A percentile compares a stretch with the other conserved stretches of the same genome.
Conservation (phyloP, 2,888 invertebrate genomes). For the Heliconius ethilla region DNA sequence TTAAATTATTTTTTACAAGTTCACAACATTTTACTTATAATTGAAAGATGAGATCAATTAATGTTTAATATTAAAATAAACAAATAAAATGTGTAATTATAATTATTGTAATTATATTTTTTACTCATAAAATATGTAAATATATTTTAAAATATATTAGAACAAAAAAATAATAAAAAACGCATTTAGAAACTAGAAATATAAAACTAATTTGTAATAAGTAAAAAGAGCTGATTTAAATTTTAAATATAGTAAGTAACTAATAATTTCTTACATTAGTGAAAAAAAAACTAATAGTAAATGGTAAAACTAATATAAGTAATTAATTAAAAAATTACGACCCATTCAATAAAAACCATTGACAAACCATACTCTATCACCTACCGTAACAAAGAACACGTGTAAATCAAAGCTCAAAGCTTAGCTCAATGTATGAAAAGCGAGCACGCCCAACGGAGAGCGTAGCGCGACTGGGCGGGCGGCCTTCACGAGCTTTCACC, state of each 20-base stretch:
- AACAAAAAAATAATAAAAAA: background rate
- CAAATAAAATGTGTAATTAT: background rate
- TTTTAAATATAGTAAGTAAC: background rate
- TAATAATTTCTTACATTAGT: too few relatives aligned
- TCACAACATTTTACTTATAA: background rate
- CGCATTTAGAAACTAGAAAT: background rate
- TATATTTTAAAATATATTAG: background rate
- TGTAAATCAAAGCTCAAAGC: conserved; percentile 28
- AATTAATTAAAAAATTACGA: too few relatives aligned
- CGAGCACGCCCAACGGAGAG: conserved; percentile 56
- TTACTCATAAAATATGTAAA: background rate
- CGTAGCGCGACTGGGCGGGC: conserved; percentile 65
- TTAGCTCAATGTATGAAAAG: conserved; percentile 33
- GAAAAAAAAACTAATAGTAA: too few relatives aligned
- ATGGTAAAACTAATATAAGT: too few relatives aligned
- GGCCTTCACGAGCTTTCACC: conserved; percentile 42
- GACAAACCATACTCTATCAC: conserved; percentile 25
- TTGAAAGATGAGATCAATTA: background rate
- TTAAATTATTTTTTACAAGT: background rate
- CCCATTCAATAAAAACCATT: background rate
- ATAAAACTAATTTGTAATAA: background rate
- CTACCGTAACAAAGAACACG: conserved; percentile 47
- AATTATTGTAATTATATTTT: background rate
- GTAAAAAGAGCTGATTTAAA: background rate
- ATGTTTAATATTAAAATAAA: background rate